Evolutionary conservation across 2,888 invertebrate species (phyloP).

Genomic region (Mesorhabditis sp.): DNA sequence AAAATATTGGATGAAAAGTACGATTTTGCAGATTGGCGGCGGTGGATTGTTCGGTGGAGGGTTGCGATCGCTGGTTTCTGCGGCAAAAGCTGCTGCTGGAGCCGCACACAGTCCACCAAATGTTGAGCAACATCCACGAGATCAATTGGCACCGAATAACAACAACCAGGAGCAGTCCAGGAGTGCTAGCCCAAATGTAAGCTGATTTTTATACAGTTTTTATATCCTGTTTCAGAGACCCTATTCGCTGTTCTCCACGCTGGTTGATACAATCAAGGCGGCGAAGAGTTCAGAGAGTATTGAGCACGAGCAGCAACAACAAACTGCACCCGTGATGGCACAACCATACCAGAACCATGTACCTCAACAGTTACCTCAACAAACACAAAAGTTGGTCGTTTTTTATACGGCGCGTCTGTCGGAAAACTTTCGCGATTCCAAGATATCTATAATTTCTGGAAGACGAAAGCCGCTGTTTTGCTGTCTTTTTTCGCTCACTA

Average conservation of each 20-base stretch:
- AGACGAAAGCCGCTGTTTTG: no score
- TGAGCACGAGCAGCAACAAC: no score
- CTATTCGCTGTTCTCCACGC: constrained; percentile 50
- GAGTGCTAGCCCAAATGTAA: no score
- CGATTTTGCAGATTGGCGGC: constrained; percentile 30
- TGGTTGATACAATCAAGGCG: constrained; percentile 57
- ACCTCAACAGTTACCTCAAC: neutral
- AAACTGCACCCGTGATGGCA: no score
- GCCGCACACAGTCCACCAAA: neutral
- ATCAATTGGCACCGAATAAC: no score
- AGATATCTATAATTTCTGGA: no score
- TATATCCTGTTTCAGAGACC: constrained; percentile 23
- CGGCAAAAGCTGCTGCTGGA: constrained; percentile 48
- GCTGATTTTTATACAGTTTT: neutral
- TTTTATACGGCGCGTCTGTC: neutral
- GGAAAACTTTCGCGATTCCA: no score
- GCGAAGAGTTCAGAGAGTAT: no score
- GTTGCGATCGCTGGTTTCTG: constrained; percentile 49
- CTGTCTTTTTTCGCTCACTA: no score
- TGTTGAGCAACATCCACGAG: no score
- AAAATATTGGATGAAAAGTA: neutral
- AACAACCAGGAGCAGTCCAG: no score
- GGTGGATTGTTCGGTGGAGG: constrained; percentile 55
- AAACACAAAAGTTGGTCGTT: neutral
- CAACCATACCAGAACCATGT: neutral